A percentile compares a stretch with the other conserved stretches of the same genome.
Evolutionary conservation across 2,797 vertebrate genomes (phyloP).

Genomic region (Limnodromus scolopaceus): DNA sequence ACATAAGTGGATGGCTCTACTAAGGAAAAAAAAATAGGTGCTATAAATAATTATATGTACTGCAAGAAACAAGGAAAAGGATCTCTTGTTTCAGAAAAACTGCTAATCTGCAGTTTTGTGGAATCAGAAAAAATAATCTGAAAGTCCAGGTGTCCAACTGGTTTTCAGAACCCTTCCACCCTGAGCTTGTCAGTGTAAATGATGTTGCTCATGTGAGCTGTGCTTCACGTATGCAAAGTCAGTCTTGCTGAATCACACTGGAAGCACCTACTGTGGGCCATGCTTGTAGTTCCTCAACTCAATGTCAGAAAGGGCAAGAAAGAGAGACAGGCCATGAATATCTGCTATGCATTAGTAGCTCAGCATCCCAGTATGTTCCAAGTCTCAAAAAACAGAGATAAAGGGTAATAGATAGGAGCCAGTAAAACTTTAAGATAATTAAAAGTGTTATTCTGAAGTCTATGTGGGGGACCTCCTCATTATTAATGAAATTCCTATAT

Average conservation of each 20-base stretch:
- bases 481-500: neutral
- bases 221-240: neutral
- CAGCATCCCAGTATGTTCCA: neutral
- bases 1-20: neutral
- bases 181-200: neutral
- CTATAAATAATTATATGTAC: neutral
- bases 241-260: neutral
- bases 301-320: neutral
- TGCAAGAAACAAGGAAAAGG: neutral
- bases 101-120: neutral
- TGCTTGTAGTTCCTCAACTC: neutral
- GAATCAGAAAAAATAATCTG: neutral
- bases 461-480: neutral
- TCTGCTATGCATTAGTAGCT: neutral
- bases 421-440: neutral
- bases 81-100: neutral
- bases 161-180: neutral
- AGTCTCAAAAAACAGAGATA: neutral
- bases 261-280: neutral
- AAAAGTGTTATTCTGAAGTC: neutral
- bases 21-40: neutral
- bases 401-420: neutral
- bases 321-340: neutral
- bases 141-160: neutral
- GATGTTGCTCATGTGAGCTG: neutral